Conservation (phyloP, 2,797 vertebrate genomes). For the Manis pentadactyla region DNA sequence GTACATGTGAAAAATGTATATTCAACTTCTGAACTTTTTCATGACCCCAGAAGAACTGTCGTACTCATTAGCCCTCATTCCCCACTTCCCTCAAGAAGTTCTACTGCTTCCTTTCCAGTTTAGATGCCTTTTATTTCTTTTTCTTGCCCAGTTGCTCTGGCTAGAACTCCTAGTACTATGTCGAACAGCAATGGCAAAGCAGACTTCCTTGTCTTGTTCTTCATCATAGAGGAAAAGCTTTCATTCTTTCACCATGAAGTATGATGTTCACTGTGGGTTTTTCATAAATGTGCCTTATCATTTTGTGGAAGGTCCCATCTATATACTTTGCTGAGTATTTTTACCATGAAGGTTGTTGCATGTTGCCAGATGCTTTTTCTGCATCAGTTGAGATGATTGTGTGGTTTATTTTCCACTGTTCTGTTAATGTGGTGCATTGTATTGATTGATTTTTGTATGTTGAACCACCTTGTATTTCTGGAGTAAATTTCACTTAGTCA, state of each 20-base stretch:
- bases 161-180: not conserved
- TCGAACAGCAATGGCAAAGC: not conserved
- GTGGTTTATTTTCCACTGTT: not conserved
- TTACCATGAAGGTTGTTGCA: not conserved
- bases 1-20: no score
- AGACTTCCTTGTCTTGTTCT: not conserved
- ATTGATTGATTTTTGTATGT: not conserved
- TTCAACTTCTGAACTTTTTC: not conserved
- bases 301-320: not conserved
- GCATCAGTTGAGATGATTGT: not conserved
- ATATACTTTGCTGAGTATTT: not conserved
- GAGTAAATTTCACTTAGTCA: not conserved
- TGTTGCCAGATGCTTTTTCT: not conserved
- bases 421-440: not conserved
- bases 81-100: not conserved
- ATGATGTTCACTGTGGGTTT: not conserved
- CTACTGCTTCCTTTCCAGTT: not conserved
- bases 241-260: not conserved
- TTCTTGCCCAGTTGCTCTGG: not conserved
- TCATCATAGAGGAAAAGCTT: not conserved
- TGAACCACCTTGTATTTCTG: not conserved
- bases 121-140: not conserved
- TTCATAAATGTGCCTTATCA: not conserved
- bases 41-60: not conserved
- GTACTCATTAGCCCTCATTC: not conserved